A percentile compares a stretch with the other conserved stretches of the same genome.
Evolutionary conservation across 2,888 invertebrate species (phyloP).

Genomic region (Tortricodes alternella): DNA sequence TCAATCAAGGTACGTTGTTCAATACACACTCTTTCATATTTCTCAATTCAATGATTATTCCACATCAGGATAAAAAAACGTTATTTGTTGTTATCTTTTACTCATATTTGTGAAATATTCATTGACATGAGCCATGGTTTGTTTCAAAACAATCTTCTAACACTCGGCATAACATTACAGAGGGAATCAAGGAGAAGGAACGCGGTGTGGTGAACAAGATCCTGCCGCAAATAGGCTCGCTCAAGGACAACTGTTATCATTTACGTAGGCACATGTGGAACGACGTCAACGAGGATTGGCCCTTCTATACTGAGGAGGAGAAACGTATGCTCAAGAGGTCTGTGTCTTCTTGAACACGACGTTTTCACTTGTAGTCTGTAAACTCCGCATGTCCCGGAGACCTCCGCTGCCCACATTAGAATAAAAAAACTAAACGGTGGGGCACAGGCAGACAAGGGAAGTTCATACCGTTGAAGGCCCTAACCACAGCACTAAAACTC

Average conservation of each 20-base stretch:
- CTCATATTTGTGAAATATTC: constrained; percentile 10
- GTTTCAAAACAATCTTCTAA: constrained; percentile 32
- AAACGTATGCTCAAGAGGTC: constrained; percentile 93
- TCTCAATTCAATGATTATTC: constrained; percentile 11
- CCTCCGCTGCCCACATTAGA: no score
- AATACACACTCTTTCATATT: background rate
- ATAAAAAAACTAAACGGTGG: no score
- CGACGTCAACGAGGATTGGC: constrained; percentile 97
- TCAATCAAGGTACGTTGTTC: constrained; percentile 87
- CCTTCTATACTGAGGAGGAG: constrained; percentile 95
- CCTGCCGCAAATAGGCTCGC: constrained; percentile 89
- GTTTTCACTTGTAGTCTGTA: background rate
- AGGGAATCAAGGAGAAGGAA: constrained; percentile 94
- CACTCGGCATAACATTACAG: constrained; percentile 77
- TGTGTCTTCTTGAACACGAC: constrained; percentile 32
- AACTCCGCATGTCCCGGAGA: no score
- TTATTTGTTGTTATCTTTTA: background rate
- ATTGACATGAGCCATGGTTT: background rate
- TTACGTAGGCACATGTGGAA: constrained; percentile 94
- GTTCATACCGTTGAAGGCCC: no score
- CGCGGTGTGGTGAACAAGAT: constrained; percentile 89
- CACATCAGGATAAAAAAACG: background rate
- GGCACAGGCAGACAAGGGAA: no score
- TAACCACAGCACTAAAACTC: no score
- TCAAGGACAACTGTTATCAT: constrained; percentile 95